Conservation (phyloP, 2,113 vertebrate species). For the Miniopterus natalensis region DNA sequence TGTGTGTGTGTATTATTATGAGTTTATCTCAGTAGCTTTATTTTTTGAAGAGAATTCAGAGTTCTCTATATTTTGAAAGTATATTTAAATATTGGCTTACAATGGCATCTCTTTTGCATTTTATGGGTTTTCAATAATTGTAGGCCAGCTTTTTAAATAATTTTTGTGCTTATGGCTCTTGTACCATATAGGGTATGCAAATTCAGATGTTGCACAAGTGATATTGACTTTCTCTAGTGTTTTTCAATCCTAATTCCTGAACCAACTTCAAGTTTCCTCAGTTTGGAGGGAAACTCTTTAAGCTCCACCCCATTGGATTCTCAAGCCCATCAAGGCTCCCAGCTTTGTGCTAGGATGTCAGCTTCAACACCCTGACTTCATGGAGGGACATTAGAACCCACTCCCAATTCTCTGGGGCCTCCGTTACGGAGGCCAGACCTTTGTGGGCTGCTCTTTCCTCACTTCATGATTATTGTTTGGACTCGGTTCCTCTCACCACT, state of each 20-base stretch:
- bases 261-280: not conserved
- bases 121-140: not conserved
- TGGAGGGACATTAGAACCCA: not conserved
- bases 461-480: not conserved
- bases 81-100: not conserved
- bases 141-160: not conserved
- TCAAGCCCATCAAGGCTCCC: not conserved
- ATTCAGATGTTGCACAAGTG: not conserved
- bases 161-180: not conserved
- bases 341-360: not conserved
- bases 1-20: not conserved
- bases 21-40: not conserved
- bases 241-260: not conserved
- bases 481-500: not conserved
- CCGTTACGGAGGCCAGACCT: not conserved
- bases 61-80: conserved; percentile 8
- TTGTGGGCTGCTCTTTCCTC: not conserved
- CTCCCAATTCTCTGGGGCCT: not conserved
- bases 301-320: not conserved
- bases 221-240: not conserved
- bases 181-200: not conserved
- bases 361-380: not conserved
- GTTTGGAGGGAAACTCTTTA: not conserved
- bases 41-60: not conserved
- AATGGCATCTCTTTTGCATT: not conserved